These are phyloP conservation scores for Hydrotaea cyrtoneurina DNA, from an alignment of 2,888 invertebrate species.

Conservation along the genomic window DNA sequence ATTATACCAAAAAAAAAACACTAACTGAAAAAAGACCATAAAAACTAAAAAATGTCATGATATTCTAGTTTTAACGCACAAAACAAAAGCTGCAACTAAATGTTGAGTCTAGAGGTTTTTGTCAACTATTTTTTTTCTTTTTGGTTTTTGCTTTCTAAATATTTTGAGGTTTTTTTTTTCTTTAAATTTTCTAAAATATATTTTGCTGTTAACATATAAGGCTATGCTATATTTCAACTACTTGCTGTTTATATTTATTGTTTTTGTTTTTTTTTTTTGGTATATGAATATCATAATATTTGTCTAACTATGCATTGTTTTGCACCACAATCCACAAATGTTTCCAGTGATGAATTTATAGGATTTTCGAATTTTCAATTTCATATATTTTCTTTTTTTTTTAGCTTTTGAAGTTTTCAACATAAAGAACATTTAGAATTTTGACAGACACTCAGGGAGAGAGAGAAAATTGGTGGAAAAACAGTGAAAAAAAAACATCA, in stretches of 20 bases:
- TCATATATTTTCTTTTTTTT: neutral
- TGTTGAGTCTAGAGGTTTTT: neutral
- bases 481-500: neutral
- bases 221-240: neutral
- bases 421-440: constrained; percentile 29
- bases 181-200: neutral
- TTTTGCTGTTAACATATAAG: neutral
- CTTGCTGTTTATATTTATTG: neutral
- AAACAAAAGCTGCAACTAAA: constrained; percentile 20
- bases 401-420: neutral
- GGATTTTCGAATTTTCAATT: neutral
- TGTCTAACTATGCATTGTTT: no score
- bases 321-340: no score
- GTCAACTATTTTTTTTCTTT: neutral
- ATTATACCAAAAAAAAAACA: neutral
- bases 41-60: constrained; percentile 33
- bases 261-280: neutral
- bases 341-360: no score
- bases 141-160: neutral
- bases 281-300: neutral
- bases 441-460: neutral
- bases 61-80: neutral
- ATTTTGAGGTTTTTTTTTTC: neutral
- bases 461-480: neutral
- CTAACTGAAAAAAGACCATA: neutral